phyloP scores from a whole-genome alignment of 1,140 invertebrate genomes.

The Notospermus geniculatus region DNA sequence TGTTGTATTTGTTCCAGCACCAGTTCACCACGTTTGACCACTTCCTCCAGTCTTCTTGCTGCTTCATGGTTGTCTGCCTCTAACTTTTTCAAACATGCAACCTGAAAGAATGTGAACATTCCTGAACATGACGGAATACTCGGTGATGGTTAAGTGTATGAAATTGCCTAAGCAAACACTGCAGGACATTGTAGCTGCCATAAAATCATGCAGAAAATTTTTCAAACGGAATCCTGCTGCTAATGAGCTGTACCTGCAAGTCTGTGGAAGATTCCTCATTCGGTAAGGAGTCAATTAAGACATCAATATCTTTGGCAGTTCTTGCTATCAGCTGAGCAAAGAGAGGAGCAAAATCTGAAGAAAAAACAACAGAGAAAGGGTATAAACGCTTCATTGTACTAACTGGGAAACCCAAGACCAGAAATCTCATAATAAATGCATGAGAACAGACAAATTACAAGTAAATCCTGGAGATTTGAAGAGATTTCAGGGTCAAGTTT shows the following conservation, averaged over 20 bases:
- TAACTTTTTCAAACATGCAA: slow-evolving; percentile 77
- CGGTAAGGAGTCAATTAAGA: slow-evolving; percentile 92
- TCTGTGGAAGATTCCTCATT: slow-evolving; percentile 93
- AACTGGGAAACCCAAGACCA: too few species aligned
- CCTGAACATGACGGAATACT: too few species aligned
- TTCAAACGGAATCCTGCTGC: neutral
- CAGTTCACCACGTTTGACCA: slow-evolving; percentile 83
- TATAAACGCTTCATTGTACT: too few species aligned
- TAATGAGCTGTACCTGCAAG: slow-evolving; percentile 69
- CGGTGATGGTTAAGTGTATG: too few species aligned
- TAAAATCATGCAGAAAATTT: too few species aligned
- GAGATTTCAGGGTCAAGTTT: too few species aligned
- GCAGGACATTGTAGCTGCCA: too few species aligned
- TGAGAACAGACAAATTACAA: too few species aligned
- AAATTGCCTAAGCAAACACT: too few species aligned
- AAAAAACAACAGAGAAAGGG: too few species aligned
- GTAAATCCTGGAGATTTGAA: too few species aligned
- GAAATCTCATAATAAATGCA: too few species aligned
- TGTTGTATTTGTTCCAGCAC: slow-evolving; percentile 85
- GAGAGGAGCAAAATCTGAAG: slow-evolving; percentile 68
- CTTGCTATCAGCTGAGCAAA: slow-evolving; percentile 76
- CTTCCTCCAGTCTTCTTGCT: slow-evolving; percentile 82
- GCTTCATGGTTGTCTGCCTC: slow-evolving; percentile 92
- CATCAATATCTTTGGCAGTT: slow-evolving; percentile 97
- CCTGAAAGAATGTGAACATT: slow-evolving; percentile 49